Conservation (phyloP, 2,113 vertebrate genomes). For the Jacana jacana region DNA sequence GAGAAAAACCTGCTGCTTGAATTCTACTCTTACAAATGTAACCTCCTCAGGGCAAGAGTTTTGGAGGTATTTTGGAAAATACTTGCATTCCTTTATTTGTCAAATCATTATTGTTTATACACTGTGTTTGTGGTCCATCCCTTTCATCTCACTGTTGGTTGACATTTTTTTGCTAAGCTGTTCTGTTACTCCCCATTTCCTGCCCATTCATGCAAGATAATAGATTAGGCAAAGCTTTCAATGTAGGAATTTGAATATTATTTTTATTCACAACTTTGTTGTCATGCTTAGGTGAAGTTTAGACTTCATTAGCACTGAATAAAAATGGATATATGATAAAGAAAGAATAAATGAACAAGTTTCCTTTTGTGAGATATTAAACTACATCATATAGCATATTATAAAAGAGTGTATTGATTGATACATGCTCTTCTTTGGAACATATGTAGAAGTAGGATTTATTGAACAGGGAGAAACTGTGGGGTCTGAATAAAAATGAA, state of each 20-base stretch:
- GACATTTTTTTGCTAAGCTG: background rate
- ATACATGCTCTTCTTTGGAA: background rate
- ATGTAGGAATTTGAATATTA: background rate
- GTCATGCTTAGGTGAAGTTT: background rate
- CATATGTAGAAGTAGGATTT: background rate
- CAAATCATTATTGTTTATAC: background rate
- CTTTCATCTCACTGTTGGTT: background rate
- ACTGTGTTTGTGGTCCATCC: background rate
- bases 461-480: background rate
- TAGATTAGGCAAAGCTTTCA: background rate
- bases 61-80: background rate
- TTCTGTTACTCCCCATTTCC: background rate
- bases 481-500: background rate
- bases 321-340: background rate
- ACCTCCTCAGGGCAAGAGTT: background rate
- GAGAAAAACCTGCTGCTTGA: background rate
- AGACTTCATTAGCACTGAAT: background rate
- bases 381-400: background rate
- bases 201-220: background rate
- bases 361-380: background rate
- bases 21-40: background rate
- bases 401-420: background rate
- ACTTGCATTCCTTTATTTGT: background rate
- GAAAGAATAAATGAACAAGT: background rate
- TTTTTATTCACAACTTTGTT: background rate